Base-by-base conservation (phyloP, 2,797 vertebrate species). In the Poeciliopsis turneri region DNA sequence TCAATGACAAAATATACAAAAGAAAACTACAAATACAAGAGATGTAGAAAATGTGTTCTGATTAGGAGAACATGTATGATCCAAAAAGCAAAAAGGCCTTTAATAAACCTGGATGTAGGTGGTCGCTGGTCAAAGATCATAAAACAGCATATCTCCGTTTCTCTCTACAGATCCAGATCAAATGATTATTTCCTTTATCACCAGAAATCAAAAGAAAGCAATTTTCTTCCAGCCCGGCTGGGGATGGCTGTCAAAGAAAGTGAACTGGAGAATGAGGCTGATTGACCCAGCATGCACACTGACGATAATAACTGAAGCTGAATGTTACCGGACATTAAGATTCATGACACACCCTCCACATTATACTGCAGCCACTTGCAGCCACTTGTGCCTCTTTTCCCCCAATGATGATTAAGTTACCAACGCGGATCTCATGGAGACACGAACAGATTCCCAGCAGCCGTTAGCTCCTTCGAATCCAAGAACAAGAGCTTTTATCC, bases 221-320 rank as follows among this genome's bases (percentile, higher is more conserved):
- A 70, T 45, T 43, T 45, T 41, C 49, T 25, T 53, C 47, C 45
- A 23, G 28, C 41, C 36, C 6, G 7, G 18, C 11, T 1, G 30
- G 20, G 28, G 1, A 68, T 0, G 0, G 25, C 41, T 2, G 64
- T 16, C 45, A 20, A 45, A 55, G 39, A 28, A 45, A 61, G 15
- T 6, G 12, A 45, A 49, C 55, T 57, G 46, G 53, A 74, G 77
- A 46, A 46, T 2, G 18, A 68, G 36, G 20, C 64, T 68, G 64
- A 68, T 45, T 73, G 53, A 66, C 41, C 23, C 12, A 70, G 61
- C 51, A 39, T 13, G 53, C 16, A 59, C 28, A 12, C 46, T 5
- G 75, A 53, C 41, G 28, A 33, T 45, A 23, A 84, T 61, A 55
- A 15, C n/a, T 11, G 28, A 46, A 16, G 25, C 57, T 68, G 77